Base-by-base conservation (phyloP, 2,113 vertebrate genomes). In the Suricata suricatta region DNA sequence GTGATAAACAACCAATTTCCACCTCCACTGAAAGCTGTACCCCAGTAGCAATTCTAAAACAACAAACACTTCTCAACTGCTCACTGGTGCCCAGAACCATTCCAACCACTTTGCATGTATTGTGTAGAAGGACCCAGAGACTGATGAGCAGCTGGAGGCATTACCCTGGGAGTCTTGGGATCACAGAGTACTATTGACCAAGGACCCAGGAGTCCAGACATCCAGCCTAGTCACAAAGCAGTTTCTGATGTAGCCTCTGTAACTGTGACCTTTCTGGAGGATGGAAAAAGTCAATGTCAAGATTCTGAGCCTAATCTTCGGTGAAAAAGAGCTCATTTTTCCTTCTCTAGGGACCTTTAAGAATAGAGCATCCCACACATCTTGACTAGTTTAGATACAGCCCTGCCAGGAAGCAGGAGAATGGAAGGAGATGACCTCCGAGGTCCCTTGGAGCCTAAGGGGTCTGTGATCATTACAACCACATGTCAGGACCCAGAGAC, bases 401-500 rank as follows among this genome's bases (percentile, higher is more conserved):
- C 77, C 88, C 21, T 54, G 25, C 44, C 71, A 1, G 54, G 96
- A 97, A 96, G 79, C 41, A 64, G 89, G 93, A 82, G 85, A 82
- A 50, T 23, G 76, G 93, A 92, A 92, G 41, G 52, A 41, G 85
- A 63, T 96, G 88, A 97, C 95, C 97, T 91, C 38, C 4, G 44
- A 64, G 89, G 95, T 79, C 91, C 72, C 92, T 50, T 27, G 54
- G 47, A 52, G 15, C 92, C 88, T 9, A 35, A 83, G 68, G 82
- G 86, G 68, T 74, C 88, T 91, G 96, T 96, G 96, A 76, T 97
- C 81, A 89, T 96, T 91, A 83, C 77, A 96, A 91, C 88, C 92
- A 91, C 82, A 83, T 96, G 95, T 95, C 95, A 87, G 69, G 50
- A 92, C 89, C 93, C 38, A 11, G 95, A 96, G 95, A 77, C 35